Conservation (phyloP, 1,140 invertebrate genomes). For the Euura saliciscinereae region DNA sequence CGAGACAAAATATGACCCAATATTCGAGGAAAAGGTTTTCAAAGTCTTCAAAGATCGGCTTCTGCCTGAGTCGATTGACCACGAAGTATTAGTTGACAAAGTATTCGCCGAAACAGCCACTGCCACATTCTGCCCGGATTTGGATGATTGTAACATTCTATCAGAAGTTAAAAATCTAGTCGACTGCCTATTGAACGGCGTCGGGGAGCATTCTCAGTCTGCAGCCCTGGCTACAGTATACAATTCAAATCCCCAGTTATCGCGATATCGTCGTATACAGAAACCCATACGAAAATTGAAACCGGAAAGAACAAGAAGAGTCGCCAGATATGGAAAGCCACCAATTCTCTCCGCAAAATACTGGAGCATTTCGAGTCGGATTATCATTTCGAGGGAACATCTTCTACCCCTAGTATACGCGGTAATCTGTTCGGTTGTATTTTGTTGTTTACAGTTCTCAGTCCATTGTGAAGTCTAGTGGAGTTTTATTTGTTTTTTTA, state of each 20-base stretch:
- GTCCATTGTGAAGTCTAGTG: conserved; percentile 28
- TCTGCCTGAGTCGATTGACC: neutral
- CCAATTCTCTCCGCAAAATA: neutral
- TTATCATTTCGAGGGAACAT: conserved; percentile 24
- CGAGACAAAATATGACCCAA: neutral
- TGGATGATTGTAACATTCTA: neutral
- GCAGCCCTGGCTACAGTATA: too few relatives aligned
- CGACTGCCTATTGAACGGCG: neutral
- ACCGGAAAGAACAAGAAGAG: neutral
- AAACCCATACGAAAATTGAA: neutral
- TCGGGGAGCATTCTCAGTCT: neutral
- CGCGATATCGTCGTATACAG: neutral
- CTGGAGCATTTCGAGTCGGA: neutral
- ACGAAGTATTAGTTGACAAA: neutral
- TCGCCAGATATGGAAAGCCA: neutral
- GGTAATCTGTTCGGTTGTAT: conserved; percentile 37
- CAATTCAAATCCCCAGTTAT: too few relatives aligned
- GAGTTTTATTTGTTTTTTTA: neutral
- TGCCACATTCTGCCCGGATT: neutral
- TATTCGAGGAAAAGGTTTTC: neutral
- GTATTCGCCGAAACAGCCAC: neutral
- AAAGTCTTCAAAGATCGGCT: neutral
- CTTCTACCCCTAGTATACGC: conserved; percentile 35
- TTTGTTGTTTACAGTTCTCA: conserved; percentile 38
- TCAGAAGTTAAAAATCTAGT: conserved; percentile 7